Evolutionary conservation across 2,113 vertebrate genomes (phyloP).

Genomic region (Thalassarche chlororhynchos): DNA sequence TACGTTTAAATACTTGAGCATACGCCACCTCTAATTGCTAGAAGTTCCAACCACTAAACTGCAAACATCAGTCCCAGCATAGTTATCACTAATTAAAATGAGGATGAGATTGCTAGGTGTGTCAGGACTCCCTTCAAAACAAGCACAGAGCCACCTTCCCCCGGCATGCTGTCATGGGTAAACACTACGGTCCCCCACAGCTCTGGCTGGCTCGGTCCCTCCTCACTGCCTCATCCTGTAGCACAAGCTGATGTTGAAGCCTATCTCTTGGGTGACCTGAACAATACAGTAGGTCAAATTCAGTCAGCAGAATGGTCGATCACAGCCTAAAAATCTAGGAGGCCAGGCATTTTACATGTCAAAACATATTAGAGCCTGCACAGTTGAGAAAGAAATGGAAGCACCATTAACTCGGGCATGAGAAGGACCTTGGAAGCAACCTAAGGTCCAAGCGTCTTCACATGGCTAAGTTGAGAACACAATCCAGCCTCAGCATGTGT

Average conservation of each 20-base stretch:
- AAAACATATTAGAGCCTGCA: neutral
- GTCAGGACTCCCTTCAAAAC: neutral
- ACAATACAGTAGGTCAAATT: neutral
- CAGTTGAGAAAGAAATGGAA: neutral
- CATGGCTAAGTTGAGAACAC: neutral
- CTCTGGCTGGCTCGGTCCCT: too few species aligned
- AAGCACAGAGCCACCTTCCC: neutral
- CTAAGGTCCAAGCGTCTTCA: neutral
- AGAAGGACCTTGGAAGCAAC: neutral
- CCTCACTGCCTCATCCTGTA: neutral
- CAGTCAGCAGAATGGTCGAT: rapidly evolving
- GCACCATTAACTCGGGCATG: neutral
- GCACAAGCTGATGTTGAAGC: neutral
- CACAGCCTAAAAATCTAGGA: neutral
- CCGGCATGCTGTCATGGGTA: neutral
- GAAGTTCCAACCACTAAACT: neutral
- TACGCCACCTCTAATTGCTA: neutral
- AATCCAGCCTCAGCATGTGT: neutral
- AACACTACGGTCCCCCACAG: neutral
- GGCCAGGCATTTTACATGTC: neutral
- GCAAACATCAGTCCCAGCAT: neutral
- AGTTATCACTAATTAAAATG: neutral
- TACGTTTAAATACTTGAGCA: neutral
- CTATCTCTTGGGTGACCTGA: neutral
- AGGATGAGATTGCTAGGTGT: neutral